Percentiles rank a stretch among this genome's conserved stretches.
These are phyloP conservation scores for Laticauda laticaudata DNA, from an alignment of 2,113 vertebrate genomes.

Conservation along the genomic window DNA sequence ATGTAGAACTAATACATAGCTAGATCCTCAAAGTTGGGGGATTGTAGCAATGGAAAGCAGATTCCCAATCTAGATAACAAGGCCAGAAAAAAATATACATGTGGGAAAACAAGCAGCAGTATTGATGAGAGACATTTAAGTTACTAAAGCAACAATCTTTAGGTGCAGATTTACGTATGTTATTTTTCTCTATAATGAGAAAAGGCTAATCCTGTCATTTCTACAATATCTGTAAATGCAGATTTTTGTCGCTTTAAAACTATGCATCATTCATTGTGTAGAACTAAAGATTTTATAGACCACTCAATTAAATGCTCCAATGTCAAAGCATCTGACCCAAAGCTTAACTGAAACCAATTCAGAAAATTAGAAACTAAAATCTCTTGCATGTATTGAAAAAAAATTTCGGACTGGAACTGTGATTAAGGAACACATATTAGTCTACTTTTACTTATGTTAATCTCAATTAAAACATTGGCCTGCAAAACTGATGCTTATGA, in stretches of 20 bases:
- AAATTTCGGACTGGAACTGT: background rate
- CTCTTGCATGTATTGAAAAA: background rate
- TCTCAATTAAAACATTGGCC: background rate
- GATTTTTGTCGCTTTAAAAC: too few relatives aligned
- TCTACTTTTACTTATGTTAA: background rate
- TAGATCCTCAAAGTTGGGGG: too few relatives aligned
- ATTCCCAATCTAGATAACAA: background rate
- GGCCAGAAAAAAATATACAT: too few relatives aligned
- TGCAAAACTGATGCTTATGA: background rate
- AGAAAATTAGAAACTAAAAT: background rate
- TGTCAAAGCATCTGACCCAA: background rate
- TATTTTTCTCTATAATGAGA: too few relatives aligned
- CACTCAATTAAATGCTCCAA: background rate
- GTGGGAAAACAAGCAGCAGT: background rate
- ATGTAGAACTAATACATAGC: too few relatives aligned
- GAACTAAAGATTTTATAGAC: too few relatives aligned
- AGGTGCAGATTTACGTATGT: background rate
- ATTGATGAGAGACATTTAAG: accelerated
- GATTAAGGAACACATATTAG: background rate
- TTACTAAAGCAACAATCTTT: background rate
- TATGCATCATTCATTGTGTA: too few relatives aligned
- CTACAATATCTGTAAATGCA: too few relatives aligned
- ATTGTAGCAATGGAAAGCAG: too few relatives aligned
- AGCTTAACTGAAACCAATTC: background rate
- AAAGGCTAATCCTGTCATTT: too few relatives aligned